Conservation (phyloP, 2,888 invertebrate genomes). For the Steinernema scapterisci region DNA sequence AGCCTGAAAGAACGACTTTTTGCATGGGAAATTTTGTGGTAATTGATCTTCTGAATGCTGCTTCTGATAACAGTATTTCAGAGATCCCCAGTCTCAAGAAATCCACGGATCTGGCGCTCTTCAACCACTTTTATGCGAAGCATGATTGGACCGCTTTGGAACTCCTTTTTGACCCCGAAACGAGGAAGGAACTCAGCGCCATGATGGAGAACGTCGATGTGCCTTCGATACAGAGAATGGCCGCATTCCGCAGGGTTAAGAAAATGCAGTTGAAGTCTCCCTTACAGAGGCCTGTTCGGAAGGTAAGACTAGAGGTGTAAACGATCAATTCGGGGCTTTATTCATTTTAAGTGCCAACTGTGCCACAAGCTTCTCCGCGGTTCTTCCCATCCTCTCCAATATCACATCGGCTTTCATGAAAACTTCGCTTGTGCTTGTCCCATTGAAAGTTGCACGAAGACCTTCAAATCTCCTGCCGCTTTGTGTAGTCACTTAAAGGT, state of each 20-base stretch:
- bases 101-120: not conserved
- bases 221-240: not conserved
- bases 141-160: not conserved
- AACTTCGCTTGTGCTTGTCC: not conserved
- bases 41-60: too few species aligned
- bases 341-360: not conserved
- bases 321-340: too few species aligned
- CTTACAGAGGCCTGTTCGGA: too few species aligned
- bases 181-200: not conserved
- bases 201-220: not conserved
- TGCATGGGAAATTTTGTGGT: too few species aligned
- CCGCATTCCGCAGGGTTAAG: not conserved
- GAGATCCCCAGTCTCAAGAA: too few species aligned
- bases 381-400: not conserved
- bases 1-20: too few species aligned
- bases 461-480: not conserved
- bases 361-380: not conserved
- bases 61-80: too few species aligned
- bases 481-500: too few species aligned
- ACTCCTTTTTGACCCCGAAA: not conserved
- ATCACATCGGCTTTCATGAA: not conserved
- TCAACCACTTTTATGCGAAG: not conserved
- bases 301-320: too few species aligned
- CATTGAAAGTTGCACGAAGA: not conserved
- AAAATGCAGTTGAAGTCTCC: not conserved